Evolutionary conservation across 64 coral and sea anemone species (phyloP).

Genomic region (Pocillopora damicornis): DNA sequence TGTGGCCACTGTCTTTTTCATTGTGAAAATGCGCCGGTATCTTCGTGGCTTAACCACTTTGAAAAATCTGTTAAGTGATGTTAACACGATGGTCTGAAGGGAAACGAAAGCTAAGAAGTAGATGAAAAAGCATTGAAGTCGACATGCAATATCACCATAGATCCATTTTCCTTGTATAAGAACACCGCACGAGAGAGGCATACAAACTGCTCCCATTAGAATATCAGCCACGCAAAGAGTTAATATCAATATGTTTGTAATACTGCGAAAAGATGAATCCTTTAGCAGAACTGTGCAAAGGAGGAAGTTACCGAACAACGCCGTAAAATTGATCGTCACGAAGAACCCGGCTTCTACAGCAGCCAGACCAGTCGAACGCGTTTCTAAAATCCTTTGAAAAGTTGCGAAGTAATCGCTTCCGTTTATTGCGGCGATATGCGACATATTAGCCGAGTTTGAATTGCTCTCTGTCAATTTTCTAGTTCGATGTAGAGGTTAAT

Average conservation of each 20-base stretch:
- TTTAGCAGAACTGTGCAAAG: constrained; percentile 30
- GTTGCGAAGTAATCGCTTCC: background rate
- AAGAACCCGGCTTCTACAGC: constrained; percentile 35
- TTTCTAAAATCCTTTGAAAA: background rate
- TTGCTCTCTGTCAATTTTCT: background rate
- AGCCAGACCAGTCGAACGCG: constrained; percentile 2
- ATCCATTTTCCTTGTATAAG: constrained; percentile 45
- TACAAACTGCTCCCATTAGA: constrained; percentile 38
- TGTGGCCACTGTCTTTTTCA: constrained; percentile 30
- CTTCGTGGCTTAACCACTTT: constrained; percentile 42
- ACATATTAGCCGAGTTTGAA: background rate
- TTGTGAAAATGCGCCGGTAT: constrained; percentile 47
- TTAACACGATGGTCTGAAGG: constrained; percentile 50
- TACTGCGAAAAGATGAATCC: constrained; percentile 13
- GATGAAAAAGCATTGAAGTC: constrained; percentile 53
- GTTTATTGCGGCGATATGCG: background rate
- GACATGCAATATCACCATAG: constrained; percentile 21
- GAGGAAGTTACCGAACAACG: constrained; percentile 45
- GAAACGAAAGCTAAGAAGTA: constrained; percentile 54
- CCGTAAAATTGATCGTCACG: constrained; percentile 4
- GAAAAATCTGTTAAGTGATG: constrained; percentile 57
- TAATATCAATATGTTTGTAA: constrained; percentile 57
- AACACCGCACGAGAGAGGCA: constrained; percentile 32
- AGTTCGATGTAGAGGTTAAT: background rate
- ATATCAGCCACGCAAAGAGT: constrained; percentile 44